Conservation (phyloP, 2,888 invertebrate species). For the Esperia sulphurella region DNA sequence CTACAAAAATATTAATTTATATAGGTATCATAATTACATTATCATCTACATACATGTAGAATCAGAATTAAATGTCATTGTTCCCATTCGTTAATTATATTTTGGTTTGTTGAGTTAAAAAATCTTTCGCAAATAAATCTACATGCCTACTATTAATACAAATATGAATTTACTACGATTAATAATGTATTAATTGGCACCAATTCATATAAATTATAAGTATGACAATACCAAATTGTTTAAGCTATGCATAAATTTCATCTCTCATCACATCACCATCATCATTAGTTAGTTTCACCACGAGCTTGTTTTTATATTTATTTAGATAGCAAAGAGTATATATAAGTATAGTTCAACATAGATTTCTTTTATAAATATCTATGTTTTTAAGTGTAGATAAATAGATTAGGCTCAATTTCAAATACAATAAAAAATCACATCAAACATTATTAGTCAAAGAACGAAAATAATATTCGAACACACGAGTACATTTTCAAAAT, state of each 20-base stretch:
- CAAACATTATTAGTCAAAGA: constrained; percentile 21
- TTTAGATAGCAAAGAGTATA: constrained; percentile 14
- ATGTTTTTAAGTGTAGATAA: constrained; percentile 4
- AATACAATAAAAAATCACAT: constrained; percentile 28
- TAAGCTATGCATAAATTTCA: constrained; percentile 3
- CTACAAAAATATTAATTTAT: constrained; percentile 19
- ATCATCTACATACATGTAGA: constrained; percentile 22
- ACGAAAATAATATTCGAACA: constrained; percentile 20
- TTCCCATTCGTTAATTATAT: constrained; percentile 59
- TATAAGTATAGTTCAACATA: too few relatives aligned
- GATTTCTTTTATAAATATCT: constrained; percentile 1
- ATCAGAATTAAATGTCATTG: constrained; percentile 48
- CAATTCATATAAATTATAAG: constrained; percentile 32
- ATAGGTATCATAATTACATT: neutral
- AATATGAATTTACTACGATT: constrained; percentile 11
- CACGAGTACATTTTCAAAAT: constrained; percentile 2
- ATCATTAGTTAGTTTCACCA: constrained; percentile 10
- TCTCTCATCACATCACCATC: too few relatives aligned
- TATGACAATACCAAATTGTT: constrained; percentile 25
- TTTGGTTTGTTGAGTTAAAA: constrained; percentile 34
- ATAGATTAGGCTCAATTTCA: constrained; percentile 32
- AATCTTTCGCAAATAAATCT: constrained; percentile 24
- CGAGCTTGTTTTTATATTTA: constrained; percentile 13
- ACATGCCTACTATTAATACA: neutral
- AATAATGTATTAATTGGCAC: constrained; percentile 48